Conservation (phyloP, 2,113 vertebrate genomes). For the Agelaius phoeniceus region DNA sequence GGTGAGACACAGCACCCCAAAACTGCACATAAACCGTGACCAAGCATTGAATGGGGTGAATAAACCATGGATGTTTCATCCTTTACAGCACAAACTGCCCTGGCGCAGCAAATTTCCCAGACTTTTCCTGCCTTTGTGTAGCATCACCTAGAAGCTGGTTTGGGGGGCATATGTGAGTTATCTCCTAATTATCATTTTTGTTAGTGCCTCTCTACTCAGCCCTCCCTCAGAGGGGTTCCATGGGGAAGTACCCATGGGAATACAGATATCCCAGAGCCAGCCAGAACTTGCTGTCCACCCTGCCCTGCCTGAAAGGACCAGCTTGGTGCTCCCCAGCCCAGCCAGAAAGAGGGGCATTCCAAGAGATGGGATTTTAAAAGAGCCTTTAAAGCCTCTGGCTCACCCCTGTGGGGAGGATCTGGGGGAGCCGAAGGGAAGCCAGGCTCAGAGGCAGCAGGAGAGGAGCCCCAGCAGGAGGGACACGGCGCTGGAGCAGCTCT, state of each 20-base stretch:
- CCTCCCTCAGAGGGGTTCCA: accelerated
- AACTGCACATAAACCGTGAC: background rate
- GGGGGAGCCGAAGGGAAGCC: background rate
- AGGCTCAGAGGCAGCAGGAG: accelerated
- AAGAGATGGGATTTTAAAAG: background rate
- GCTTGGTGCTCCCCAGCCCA: background rate
- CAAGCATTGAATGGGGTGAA: background rate
- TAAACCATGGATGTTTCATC: accelerated
- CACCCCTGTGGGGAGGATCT: accelerated
- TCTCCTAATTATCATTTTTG: background rate
- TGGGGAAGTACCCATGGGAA: background rate
- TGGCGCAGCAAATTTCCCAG: background rate
- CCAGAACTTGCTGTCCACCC: background rate
- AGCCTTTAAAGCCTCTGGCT: background rate
- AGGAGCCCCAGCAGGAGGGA: background rate
- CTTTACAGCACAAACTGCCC: background rate
- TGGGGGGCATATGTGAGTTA: background rate
- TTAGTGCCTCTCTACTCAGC: background rate
- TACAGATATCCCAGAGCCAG: background rate
- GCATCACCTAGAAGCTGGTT: background rate
- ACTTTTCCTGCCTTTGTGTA: background rate
- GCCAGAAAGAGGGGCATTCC: background rate
- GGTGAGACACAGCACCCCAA: background rate
- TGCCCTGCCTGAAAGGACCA: accelerated
- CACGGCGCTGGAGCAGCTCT: accelerated